Evolutionary conservation across 2,797 vertebrate species (phyloP).

Genomic region (Poecilia velifera): DNA sequence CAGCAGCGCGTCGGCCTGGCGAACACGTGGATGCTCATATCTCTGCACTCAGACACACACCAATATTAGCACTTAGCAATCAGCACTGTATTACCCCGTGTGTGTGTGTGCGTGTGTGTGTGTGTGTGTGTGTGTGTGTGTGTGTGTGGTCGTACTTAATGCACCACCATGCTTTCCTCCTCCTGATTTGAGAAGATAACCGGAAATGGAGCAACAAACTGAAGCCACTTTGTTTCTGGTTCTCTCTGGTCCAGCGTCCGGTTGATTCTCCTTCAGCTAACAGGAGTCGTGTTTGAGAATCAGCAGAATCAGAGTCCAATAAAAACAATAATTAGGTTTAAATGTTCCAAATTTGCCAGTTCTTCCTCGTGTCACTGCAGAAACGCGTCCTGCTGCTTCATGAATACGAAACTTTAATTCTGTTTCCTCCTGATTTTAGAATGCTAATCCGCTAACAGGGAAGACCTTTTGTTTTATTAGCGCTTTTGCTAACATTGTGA

Average conservation of each 20-base stretch:
- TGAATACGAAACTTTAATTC: neutral
- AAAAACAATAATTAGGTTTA: neutral
- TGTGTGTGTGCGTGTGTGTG: conserved; percentile 31
- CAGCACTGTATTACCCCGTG: conserved; percentile 38
- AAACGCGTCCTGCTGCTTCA: neutral
- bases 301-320: neutral
- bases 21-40: conserved; percentile 49
- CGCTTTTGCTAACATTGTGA: too few species aligned
- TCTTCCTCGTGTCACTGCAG: neutral
- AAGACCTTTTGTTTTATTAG: too few species aligned
- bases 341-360: neutral
- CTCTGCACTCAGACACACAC: conserved; percentile 54
- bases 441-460: neutral
- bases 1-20: conserved; percentile 13
- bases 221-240: conserved; percentile 31
- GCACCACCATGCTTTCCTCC: conserved; percentile 55
- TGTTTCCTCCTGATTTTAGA: neutral
- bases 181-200: conserved; percentile 59
- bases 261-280: conserved; percentile 8
- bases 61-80: conserved; percentile 58
- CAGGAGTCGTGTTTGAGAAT: neutral
- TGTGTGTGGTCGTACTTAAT: conserved; percentile 61
- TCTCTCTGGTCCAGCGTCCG: conserved; percentile 13
- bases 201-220: conserved; percentile 63
- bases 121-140: conserved; percentile 44